Conservation (phyloP, 2,113 vertebrate species). For the Gracilinanus agilis region DNA sequence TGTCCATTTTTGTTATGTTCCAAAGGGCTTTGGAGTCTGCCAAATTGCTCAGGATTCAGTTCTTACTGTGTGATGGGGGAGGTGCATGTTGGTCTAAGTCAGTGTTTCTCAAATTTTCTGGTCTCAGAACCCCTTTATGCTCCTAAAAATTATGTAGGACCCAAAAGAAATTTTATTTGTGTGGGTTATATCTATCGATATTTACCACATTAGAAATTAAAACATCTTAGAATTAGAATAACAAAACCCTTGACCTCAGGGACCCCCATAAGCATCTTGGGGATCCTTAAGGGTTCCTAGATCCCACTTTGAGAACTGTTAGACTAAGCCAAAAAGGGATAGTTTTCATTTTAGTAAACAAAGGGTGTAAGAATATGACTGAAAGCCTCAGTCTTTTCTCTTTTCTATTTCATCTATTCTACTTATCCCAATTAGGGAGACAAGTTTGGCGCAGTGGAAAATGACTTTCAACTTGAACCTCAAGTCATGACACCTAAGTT, state of each 20-base stretch:
- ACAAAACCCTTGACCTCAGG: neutral
- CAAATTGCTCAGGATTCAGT: neutral
- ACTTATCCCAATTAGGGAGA: neutral
- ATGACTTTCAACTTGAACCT: neutral
- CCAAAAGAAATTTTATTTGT: neutral
- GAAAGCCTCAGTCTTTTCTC: neutral
- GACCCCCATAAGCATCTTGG: neutral
- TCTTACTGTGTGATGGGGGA: neutral
- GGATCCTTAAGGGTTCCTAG: neutral
- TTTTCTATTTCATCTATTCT: neutral
- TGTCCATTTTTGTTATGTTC: neutral
- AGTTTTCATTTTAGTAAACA: conserved; percentile 38
- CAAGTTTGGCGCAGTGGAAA: neutral
- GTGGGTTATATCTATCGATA: neutral
- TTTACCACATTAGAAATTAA: neutral
- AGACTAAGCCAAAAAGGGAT: conserved; percentile 16
- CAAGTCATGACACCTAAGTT: neutral
- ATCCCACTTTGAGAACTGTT: neutral
- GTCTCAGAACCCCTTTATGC: neutral
- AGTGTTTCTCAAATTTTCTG: neutral
- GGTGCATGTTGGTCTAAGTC: neutral
- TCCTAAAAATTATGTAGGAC: neutral
- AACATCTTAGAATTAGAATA: neutral
- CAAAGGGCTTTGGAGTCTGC: neutral
- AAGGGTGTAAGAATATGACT: neutral